phyloP scores from a whole-genome alignment of 2,113 vertebrate species.

The Trochalopteron elliotii region DNA sequence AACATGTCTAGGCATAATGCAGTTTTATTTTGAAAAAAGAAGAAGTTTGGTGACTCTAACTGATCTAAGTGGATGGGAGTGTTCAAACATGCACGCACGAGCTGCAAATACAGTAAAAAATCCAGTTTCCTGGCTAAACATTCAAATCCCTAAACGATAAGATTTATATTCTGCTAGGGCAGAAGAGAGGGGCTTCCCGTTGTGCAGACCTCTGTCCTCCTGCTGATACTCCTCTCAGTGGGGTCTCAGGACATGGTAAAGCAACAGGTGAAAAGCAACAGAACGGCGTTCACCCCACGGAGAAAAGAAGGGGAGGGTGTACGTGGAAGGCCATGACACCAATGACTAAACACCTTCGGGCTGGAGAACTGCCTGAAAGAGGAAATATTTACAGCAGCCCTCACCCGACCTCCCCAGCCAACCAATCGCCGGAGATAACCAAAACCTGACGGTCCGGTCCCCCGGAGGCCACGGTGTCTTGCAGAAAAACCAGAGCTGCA shows the following conservation, averaged over 20 bases:
- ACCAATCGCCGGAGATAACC: background rate
- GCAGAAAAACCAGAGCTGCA: background rate
- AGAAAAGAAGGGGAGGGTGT: background rate
- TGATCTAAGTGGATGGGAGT: background rate
- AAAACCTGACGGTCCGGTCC: background rate
- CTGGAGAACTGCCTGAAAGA: background rate
- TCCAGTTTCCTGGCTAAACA: background rate
- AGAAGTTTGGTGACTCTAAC: slow-evolving; percentile 5
- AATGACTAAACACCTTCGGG: background rate
- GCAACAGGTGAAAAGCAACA: background rate
- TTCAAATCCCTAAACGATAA: background rate
- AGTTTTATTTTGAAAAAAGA: slow-evolving; percentile 39
- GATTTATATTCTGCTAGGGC: background rate
- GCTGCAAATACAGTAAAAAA: background rate
- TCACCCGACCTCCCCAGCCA: background rate
- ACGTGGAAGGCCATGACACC: background rate
- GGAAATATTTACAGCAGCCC: background rate
- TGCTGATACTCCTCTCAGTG: accelerated
- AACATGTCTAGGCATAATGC: slow-evolving; percentile 44
- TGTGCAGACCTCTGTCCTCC: background rate
- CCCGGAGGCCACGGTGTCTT: background rate
- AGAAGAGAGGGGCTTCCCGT: background rate
- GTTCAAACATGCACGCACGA: background rate
- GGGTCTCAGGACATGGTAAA: accelerated
- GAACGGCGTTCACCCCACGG: accelerated